phyloP scores from a whole-genome alignment of 1,140 invertebrate species.

The Physella acuta region DNA sequence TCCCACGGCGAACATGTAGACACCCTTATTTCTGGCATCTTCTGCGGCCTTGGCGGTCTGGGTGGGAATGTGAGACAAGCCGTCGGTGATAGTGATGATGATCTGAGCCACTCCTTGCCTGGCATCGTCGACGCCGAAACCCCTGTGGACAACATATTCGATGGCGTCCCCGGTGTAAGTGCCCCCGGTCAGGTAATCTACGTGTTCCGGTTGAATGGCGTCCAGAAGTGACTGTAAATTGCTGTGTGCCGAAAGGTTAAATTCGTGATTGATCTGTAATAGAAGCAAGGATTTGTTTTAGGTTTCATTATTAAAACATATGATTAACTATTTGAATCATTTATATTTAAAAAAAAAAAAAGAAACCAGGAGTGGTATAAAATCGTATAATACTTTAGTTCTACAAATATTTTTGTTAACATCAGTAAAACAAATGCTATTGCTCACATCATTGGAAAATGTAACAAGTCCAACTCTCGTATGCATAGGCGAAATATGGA shows the following conservation, averaged over 20 bases:
- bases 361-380: not conserved
- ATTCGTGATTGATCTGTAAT: conserved; percentile 4
- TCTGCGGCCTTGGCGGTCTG: conserved; percentile 31
- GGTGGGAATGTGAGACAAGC: conserved; percentile 30
- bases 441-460: conserved; percentile 34
- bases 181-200: conserved; percentile 31
- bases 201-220: conserved; percentile 22
- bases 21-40: conserved; percentile 28
- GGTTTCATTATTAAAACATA: not conserved
- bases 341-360: not conserved
- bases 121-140: conserved; percentile 24
- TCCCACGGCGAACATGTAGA: conserved; percentile 41
- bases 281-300: not conserved
- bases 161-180: conserved; percentile 38
- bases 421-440: not conserved
- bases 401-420: not conserved
- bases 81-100: conserved; percentile 40
- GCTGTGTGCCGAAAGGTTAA: conserved; percentile 25
- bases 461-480: conserved; percentile 41
- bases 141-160: conserved; percentile 31
- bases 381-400: not conserved
- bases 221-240: not conserved
- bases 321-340: not conserved
- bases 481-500: conserved; percentile 36
- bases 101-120: conserved; percentile 33